Evolutionary conservation across 1,140 invertebrate species (phyloP).

Genomic region (Penaeus chinensis): DNA sequence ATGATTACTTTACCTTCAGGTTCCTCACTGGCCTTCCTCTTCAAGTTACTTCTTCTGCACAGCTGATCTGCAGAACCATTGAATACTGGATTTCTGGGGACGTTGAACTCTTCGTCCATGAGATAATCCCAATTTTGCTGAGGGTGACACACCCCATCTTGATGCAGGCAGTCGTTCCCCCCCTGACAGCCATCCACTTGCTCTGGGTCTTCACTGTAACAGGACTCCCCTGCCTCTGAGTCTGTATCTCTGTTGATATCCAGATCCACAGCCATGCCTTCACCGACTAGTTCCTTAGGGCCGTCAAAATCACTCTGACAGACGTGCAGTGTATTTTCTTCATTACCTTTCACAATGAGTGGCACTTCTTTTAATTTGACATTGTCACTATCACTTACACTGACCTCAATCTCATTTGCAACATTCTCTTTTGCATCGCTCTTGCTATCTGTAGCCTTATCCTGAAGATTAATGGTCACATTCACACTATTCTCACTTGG

Average conservation of each 20-base stretch:
- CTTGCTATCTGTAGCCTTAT: no score
- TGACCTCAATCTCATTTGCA: no score
- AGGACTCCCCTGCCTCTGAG: slow-evolving; percentile 43
- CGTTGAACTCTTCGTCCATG: slow-evolving; percentile 51
- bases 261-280: not conserved
- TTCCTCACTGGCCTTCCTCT: slow-evolving; percentile 69
- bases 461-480: no score
- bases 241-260: slow-evolving; percentile 38
- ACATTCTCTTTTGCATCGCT: no score
- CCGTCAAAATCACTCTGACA: no score
- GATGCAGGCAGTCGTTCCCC: slow-evolving; percentile 36
- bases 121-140: slow-evolving; percentile 45
- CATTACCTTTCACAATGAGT: no score
- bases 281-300: no score
- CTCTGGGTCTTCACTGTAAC: slow-evolving; percentile 43
- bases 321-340: no score
- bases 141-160: not conserved
- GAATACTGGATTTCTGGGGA: slow-evolving; percentile 37
- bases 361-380: no score
- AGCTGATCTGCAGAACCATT: slow-evolving; percentile 65
- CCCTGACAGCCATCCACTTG: slow-evolving; percentile 40
- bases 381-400: no score
- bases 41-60: slow-evolving; percentile 68
- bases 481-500: no score
- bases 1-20: slow-evolving; percentile 60